phyloP scores from a whole-genome alignment of 37 sponge, comb jelly and placozoan genomes.

The Axinella damicornis region DNA sequence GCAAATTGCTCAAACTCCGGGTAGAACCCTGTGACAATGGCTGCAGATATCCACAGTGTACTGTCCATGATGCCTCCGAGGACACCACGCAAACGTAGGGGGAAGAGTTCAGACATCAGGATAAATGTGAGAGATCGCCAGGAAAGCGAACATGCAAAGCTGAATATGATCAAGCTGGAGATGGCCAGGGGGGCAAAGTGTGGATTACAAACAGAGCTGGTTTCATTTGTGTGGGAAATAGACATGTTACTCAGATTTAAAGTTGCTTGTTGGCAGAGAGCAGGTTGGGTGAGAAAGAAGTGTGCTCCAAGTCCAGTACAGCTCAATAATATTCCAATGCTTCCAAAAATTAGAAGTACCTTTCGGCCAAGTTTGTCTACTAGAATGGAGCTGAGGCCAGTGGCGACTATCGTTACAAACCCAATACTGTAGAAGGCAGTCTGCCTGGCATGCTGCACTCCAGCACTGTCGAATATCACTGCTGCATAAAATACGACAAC shows the following conservation, averaged over 20 bases:
- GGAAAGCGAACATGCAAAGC: constrained; percentile 58
- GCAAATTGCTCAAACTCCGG: constrained; percentile 13
- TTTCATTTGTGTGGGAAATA: background rate
- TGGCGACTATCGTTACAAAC: constrained; percentile 5
- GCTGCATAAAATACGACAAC: constrained; percentile 41
- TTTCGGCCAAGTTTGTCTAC: constrained; percentile 78
- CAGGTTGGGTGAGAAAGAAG: constrained; percentile 28
- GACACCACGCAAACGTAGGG: constrained; percentile 63
- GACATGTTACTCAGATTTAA: background rate
- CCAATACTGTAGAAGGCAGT: constrained; percentile 39
- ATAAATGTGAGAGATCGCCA: constrained; percentile 71
- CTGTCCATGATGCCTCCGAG: constrained; percentile 47
- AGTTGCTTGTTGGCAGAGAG: no score
- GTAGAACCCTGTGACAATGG: constrained; percentile 50
- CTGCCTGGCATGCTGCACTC: background rate
- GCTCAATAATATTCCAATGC: constrained; percentile 29
- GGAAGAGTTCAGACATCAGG: constrained; percentile 74
- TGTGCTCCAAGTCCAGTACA: constrained; percentile 37
- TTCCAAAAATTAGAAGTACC: constrained; percentile 52
- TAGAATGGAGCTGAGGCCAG: constrained; percentile 44
- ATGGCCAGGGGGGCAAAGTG: constrained; percentile 34
- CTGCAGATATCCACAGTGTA: constrained; percentile 41
- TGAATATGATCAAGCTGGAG: constrained; percentile 46
- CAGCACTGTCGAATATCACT: constrained; percentile 49
- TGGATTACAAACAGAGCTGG: background rate